These are phyloP conservation scores for Steinernema scapterisci DNA, from an alignment of 2,888 invertebrate genomes.

Conservation along the genomic window DNA sequence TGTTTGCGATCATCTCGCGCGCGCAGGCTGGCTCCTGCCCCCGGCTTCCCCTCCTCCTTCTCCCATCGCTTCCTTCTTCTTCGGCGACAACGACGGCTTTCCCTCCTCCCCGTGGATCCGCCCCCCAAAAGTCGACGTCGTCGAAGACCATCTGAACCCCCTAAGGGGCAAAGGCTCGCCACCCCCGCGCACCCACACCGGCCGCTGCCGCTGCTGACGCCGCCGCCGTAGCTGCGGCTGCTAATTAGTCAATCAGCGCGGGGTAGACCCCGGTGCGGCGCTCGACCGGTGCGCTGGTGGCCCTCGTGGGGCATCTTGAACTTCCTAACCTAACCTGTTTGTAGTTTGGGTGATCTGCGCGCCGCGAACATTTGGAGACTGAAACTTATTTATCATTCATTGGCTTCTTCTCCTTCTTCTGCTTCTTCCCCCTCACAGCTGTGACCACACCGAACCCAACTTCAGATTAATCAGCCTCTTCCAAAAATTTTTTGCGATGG, in stretches of 20 bases:
- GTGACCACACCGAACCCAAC: too few relatives aligned
- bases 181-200: conserved; percentile 23
- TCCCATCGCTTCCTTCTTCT: too few relatives aligned
- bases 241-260: conserved; percentile 26
- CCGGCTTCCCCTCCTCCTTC: too few relatives aligned
- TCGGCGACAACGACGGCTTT: not conserved
- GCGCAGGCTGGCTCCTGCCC: not conserved
- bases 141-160: not conserved
- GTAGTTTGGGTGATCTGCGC: not conserved
- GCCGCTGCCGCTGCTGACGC: not conserved
- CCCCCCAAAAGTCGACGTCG: not conserved
- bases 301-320: not conserved
- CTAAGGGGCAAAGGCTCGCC: conserved; percentile 28
- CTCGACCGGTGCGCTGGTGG: conserved; percentile 8
- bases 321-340: conserved; percentile 11
- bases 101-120: not conserved
- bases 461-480: too few relatives aligned
- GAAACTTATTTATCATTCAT: too few relatives aligned
- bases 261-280: not conserved
- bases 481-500: not conserved
- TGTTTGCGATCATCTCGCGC: too few relatives aligned
- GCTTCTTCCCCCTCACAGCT: not conserved
- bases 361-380: too few relatives aligned
- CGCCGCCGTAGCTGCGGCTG: not conserved
- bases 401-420: not conserved